Base-by-base conservation (phyloP, 2,797 vertebrate genomes). In the Yasuhikotakia modesta region DNA sequence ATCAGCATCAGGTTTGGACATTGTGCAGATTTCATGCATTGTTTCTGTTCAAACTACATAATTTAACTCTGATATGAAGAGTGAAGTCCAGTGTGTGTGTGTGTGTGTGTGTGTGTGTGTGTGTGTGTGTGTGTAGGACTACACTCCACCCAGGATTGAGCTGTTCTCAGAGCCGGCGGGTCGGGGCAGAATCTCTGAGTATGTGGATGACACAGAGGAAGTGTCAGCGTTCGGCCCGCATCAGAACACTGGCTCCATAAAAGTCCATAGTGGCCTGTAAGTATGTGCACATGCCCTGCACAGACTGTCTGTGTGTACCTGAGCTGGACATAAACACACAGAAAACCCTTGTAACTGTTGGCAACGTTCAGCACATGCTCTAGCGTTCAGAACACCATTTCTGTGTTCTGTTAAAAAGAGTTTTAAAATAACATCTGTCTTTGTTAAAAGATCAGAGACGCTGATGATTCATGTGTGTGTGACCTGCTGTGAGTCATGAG, bases 181-280 rank as follows among this genome's bases (percentile, higher is more conserved):
- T 52, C 84, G 82, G 2, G 96, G 96, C 78, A 88, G 95, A 60
- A 85, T 91, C 57, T 93, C 90, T 72, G 91, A 95, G 39, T 96
- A 94, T 91, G 92, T 94, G 43, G 95, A 97, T 52, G 95, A 96
- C 74, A 88, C 89, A 0, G 91, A 96, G 84, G 96, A 98, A 86
- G 92, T 92, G 0, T 92, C 93, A 16, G 90, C 93, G 0, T 96
- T 94, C 11, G 93, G 95, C 69, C 85, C 93, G 60, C 92, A 93
- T 19, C 91, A 93, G 84, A 95, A 86, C 86, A 97, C 96, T 0
- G 94, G 92, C 71, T 98, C 97, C 65, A 95, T 99, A 78, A 95
- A 94, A 92, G 95, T 99, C 53, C 94, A 96, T 79, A 95, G 95
- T 81, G 96, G 97, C 85, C 92, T 89, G 97, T 99, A 92, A 97